Conservation (phyloP, 2,888 invertebrate genomes). For the Cotesia congregata region DNA sequence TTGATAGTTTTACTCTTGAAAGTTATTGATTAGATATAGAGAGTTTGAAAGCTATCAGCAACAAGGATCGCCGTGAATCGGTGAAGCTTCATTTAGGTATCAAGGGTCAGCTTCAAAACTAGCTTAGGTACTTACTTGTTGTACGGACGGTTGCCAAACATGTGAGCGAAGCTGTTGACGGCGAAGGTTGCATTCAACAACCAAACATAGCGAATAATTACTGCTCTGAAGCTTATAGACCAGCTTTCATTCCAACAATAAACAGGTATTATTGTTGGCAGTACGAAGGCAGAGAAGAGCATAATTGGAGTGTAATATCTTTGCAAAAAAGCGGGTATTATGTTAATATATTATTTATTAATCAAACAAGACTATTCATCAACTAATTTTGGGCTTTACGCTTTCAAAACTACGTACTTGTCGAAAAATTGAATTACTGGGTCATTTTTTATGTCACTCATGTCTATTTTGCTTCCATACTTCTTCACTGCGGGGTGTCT, state of each 20-base stretch:
- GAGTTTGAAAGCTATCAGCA: slow-evolving; percentile 13
- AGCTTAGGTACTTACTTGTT: slow-evolving; percentile 64
- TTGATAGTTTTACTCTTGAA: background rate
- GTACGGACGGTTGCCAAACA: slow-evolving; percentile 70
- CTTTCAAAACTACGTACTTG: slow-evolving; percentile 72
- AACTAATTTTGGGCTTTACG: background rate
- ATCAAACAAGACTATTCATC: background rate
- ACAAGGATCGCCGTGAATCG: slow-evolving; percentile 13
- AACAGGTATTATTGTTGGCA: slow-evolving; percentile 74
- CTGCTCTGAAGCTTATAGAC: slow-evolving; percentile 60
- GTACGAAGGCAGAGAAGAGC: slow-evolving; percentile 71
- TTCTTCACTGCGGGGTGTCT: slow-evolving; percentile 89
- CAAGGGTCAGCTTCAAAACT: slow-evolving; percentile 12
- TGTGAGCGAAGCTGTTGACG: slow-evolving; percentile 77
- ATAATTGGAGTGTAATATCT: slow-evolving; percentile 74
- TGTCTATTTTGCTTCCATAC: slow-evolving; percentile 85
- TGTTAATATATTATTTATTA: too few relatives aligned
- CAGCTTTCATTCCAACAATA: slow-evolving; percentile 74
- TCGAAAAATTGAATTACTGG: slow-evolving; percentile 85
- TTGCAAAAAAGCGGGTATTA: background rate
- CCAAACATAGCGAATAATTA: slow-evolving; percentile 72
- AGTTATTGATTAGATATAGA: background rate
- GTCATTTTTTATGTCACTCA: slow-evolving; percentile 85
- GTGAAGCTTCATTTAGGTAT: slow-evolving; percentile 4
- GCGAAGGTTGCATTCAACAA: slow-evolving; percentile 76